These are phyloP conservation scores for Tapirus terrestris DNA, from an alignment of 2,113 vertebrate species.

Conservation along the genomic window DNA sequence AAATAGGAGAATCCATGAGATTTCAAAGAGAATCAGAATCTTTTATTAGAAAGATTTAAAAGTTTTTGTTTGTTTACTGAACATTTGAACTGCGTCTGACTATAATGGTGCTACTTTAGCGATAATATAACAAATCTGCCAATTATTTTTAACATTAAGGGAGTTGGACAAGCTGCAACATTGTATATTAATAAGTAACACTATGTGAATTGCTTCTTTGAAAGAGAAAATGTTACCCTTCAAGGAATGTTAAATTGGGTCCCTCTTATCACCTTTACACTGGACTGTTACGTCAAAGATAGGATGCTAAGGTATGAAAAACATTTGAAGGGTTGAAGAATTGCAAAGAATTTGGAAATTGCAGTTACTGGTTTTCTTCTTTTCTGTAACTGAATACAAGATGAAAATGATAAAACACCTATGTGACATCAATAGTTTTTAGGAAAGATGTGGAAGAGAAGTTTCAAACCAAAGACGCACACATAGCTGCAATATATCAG, in stretches of 20 bases:
- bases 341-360: neutral
- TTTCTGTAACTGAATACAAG: conserved; percentile 4
- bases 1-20: neutral
- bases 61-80: conserved; percentile 25
- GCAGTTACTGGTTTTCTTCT: neutral
- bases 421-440: neutral
- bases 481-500: neutral
- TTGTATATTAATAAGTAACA: conserved; percentile 28
- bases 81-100: neutral
- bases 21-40: conserved; percentile 54
- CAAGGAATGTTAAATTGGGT: conserved; percentile 41
- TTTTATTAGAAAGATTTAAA: conserved; percentile 1
- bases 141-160: conserved; percentile 56
- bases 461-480: conserved; percentile 33
- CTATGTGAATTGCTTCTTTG: conserved; percentile 10
- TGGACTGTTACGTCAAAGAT: neutral
- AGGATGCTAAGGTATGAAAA: neutral
- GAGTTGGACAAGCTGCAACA: conserved; percentile 12
- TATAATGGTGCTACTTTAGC: neutral
- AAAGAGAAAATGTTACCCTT: conserved; percentile 55
- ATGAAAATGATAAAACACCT: conserved; percentile 53
- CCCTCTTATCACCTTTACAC: conserved; percentile 2
- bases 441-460: neutral
- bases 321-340: neutral
- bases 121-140: conserved; percentile 44